Percentiles rank a stretch among this genome's conserved stretches.
These are phyloP conservation scores for Centropristis striata DNA, from an alignment of 2,113 vertebrate species.

Conservation along the genomic window DNA sequence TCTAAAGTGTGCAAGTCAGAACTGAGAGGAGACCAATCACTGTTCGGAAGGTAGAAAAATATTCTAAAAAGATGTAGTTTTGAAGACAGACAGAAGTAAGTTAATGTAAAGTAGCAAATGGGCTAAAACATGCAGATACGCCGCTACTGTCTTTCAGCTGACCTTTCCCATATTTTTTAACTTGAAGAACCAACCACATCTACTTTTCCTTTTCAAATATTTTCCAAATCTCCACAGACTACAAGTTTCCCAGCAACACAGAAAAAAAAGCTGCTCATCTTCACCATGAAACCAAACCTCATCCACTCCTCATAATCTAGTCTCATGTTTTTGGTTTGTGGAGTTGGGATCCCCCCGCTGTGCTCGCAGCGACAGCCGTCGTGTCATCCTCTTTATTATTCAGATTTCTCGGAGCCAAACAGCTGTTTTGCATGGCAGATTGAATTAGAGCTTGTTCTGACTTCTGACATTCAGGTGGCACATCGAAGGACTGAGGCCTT, in stretches of 20 bases:
- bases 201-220: slow-evolving; percentile 1
- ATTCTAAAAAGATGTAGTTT: not conserved
- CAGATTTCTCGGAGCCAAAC: slow-evolving; percentile 80
- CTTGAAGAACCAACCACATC: not conserved
- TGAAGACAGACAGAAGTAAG: not conserved
- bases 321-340: slow-evolving; percentile 75
- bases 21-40: not conserved
- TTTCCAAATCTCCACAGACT: slow-evolving; percentile 35
- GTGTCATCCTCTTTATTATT: slow-evolving; percentile 81
- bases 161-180: slow-evolving; percentile 28
- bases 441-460: slow-evolving; percentile 75
- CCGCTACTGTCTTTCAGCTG: slow-evolving; percentile 14
- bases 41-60: not conserved
- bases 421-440: slow-evolving; percentile 82
- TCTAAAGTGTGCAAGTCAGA: not conserved
- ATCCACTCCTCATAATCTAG: slow-evolving; percentile 70
- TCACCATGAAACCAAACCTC: slow-evolving; percentile 52
- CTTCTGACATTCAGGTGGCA: slow-evolving; percentile 61
- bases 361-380: slow-evolving; percentile 68
- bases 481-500: slow-evolving; percentile 51
- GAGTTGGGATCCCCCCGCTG: slow-evolving; percentile 69
- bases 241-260: slow-evolving; percentile 33
- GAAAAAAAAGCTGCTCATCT: slow-evolving; percentile 60
- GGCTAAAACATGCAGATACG: not conserved
- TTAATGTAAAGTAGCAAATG: not conserved